Conservation (phyloP, 2,113 vertebrate species). For the Xiphias gladius region DNA sequence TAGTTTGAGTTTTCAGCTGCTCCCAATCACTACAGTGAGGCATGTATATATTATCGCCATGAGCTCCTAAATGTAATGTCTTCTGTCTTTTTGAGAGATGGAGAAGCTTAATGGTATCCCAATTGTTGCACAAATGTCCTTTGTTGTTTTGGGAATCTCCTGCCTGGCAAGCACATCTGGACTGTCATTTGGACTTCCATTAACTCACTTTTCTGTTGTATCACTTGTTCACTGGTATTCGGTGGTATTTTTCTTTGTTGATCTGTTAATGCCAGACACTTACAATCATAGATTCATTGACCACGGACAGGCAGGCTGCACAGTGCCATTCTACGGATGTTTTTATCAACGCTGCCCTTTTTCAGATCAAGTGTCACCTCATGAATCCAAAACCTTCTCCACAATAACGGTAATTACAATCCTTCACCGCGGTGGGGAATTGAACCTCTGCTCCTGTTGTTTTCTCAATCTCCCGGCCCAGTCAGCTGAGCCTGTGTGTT, state of each 20-base stretch:
- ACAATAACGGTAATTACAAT: slow-evolving; percentile 62
- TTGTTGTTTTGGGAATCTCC: slow-evolving; percentile 22
- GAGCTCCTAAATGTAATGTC: not conserved
- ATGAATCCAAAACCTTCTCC: slow-evolving; percentile 49
- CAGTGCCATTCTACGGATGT: slow-evolving; percentile 12
- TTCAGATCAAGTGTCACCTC: slow-evolving; percentile 42
- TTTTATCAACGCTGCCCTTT: slow-evolving; percentile 45
- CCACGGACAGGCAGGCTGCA: not conserved
- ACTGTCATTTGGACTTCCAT: not conserved
- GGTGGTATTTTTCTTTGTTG: slow-evolving; percentile 27
- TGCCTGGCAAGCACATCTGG: slow-evolving; percentile 7
- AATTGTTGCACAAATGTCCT: not conserved
- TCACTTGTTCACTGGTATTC: slow-evolving; percentile 46
- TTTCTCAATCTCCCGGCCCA: slow-evolving; percentile 35
- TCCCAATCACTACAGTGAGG: not conserved
- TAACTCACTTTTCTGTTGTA: slow-evolving; percentile 14
- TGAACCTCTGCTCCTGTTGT: slow-evolving; percentile 55
- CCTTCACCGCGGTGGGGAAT: slow-evolving; percentile 22
- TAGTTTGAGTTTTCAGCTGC: slow-evolving; percentile 26
- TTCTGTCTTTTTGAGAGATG: slow-evolving; percentile 10
- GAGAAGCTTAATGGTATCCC: slow-evolving; percentile 22
- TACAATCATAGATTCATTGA: slow-evolving; percentile 26
- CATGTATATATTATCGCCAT: not conserved
- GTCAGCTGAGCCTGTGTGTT: slow-evolving; percentile 20
- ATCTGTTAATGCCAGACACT: slow-evolving; percentile 36